These are phyloP conservation scores for Ips nitidus DNA, from an alignment of 1,140 invertebrate genomes.

Conservation along the genomic window DNA sequence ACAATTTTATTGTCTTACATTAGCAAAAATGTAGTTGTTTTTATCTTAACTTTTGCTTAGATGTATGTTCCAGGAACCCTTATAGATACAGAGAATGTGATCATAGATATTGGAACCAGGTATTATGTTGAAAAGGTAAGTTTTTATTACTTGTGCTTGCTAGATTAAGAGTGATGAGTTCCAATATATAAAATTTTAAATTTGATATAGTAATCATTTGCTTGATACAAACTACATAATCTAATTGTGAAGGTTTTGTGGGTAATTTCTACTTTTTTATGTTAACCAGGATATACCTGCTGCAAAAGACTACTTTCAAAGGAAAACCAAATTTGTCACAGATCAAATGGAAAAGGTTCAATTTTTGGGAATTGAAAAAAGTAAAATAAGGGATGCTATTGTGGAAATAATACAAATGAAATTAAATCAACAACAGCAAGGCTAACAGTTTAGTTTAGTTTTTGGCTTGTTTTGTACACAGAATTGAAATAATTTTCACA, in stretches of 20 bases:
- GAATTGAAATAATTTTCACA: too few species aligned
- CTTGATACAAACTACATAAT: too few species aligned
- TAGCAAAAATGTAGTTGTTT: background rate
- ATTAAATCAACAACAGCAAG: conserved; percentile 51
- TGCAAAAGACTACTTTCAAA: conserved; percentile 89
- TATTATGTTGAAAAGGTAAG: conserved; percentile 90
- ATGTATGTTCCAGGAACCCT: conserved; percentile 93
- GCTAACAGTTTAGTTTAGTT: background rate
- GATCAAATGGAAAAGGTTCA: conserved; percentile 95
- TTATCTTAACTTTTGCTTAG: conserved; percentile 49
- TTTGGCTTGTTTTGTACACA: background rate
- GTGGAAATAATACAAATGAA: conserved; percentile 71
- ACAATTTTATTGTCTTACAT: background rate
- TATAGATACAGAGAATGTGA: conserved; percentile 76
- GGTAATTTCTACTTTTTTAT: background rate
- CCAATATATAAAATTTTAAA: background rate
- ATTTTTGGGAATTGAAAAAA: conserved; percentile 80
- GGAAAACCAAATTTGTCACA: conserved; percentile 87
- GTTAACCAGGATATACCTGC: conserved; percentile 66
- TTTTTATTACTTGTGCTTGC: conserved; percentile 4
- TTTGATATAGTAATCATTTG: background rate
- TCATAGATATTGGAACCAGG: conserved; percentile 93
- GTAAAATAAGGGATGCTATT: conserved; percentile 79
- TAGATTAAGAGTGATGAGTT: background rate
- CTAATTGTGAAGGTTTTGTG: too few species aligned